These are phyloP conservation scores for Tapirus indicus DNA, from an alignment of 2,797 vertebrate species.

Conservation along the genomic window DNA sequence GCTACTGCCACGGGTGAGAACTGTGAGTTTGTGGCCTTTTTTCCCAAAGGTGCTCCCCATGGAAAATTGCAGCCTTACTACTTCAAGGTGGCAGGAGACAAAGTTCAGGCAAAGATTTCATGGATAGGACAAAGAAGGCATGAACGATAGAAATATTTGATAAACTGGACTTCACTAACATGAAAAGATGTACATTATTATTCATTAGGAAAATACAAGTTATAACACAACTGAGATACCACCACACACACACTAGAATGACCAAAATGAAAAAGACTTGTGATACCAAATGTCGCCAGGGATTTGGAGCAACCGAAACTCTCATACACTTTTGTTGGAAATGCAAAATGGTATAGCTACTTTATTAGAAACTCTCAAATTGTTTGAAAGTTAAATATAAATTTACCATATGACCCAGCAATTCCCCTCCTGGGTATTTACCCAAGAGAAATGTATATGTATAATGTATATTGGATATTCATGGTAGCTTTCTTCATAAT, in stretches of 20 bases:
- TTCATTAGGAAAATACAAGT: background rate
- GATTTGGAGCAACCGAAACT: background rate
- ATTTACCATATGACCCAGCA: background rate
- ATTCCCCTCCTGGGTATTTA: background rate
- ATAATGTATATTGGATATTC: background rate
- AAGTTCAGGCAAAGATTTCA: background rate
- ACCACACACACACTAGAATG: background rate
- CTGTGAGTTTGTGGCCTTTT: background rate
- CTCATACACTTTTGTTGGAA: background rate
- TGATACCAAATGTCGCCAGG: background rate
- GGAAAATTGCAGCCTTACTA: background rate
- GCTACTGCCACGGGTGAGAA: background rate
- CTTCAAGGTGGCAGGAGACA: background rate
- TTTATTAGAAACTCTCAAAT: too few relatives aligned
- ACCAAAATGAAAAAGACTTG: background rate
- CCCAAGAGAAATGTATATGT: background rate
- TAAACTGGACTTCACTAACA: background rate
- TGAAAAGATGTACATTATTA: background rate
- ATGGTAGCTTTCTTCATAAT: background rate
- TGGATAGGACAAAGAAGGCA: background rate
- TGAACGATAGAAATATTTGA: background rate
- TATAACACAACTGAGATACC: background rate
- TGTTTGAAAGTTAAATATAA: background rate
- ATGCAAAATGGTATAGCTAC: background rate
- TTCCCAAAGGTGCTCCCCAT: background rate